Conservation (phyloP, 2,888 invertebrate species). For the Ametastegia equiseti region DNA sequence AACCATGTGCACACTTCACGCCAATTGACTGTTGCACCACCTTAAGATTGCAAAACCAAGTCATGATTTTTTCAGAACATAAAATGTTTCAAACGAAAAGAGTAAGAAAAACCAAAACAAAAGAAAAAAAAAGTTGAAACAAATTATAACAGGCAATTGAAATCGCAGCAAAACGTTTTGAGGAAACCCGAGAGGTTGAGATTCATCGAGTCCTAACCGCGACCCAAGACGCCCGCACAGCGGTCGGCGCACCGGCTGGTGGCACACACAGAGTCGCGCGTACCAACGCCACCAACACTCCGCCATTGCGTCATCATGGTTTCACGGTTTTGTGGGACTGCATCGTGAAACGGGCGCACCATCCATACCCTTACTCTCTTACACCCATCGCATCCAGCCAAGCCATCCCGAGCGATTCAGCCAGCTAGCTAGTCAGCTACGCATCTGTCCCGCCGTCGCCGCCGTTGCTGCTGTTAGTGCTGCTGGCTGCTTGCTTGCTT, state of each 20-base stretch:
- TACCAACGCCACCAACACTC: slow-evolving; percentile 57
- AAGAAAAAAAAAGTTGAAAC: not conserved
- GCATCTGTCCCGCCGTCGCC: slow-evolving; percentile 51
- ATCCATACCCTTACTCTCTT: slow-evolving; percentile 28
- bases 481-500: slow-evolving; percentile 8
- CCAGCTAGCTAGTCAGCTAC: slow-evolving; percentile 49
- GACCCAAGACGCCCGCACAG: slow-evolving; percentile 31
- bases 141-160: not conserved
- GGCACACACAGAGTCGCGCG: slow-evolving; percentile 13
- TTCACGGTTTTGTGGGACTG: slow-evolving; percentile 63
- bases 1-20: too few relatives aligned
- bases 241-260: slow-evolving; percentile 48
- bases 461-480: slow-evolving; percentile 20
- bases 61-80: too few relatives aligned
- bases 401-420: too few relatives aligned
- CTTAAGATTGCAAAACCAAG: too few relatives aligned
- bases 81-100: too few relatives aligned
- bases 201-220: slow-evolving; percentile 12
- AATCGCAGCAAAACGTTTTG: too few relatives aligned
- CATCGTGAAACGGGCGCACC: slow-evolving; percentile 33
- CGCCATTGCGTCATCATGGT: slow-evolving; percentile 66
- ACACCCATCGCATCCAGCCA: too few relatives aligned
- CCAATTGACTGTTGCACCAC: too few relatives aligned
- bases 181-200: too few relatives aligned
- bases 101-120: too few relatives aligned